Percentiles rank a stretch among this genome's conserved stretches.
These are phyloP conservation scores for Escarpia spicata DNA, from an alignment of 2,888 invertebrate species.

Conservation along the genomic window DNA sequence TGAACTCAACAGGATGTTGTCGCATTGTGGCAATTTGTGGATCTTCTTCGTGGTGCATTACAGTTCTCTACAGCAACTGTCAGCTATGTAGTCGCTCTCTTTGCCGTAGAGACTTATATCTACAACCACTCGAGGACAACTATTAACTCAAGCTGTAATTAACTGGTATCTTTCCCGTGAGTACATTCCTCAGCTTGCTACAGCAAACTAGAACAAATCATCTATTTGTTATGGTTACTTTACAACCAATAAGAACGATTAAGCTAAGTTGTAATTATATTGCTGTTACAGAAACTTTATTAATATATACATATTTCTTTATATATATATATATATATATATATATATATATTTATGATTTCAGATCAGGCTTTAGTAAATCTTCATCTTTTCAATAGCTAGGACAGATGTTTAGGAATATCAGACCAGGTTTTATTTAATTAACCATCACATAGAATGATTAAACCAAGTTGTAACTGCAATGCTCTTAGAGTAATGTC, in stretches of 20 bases:
- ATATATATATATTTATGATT: no score
- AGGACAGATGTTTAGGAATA: neutral
- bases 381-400: neutral
- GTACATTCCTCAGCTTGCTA: neutral
- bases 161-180: neutral
- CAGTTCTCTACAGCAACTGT: neutral
- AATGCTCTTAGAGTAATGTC: no score
- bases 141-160: neutral
- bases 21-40: neutral
- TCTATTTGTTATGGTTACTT: neutral
- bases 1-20: neutral
- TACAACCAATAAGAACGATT: neutral
- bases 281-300: neutral
- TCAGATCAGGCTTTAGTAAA: neutral
- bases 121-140: neutral
- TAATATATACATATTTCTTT: no score
- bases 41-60: neutral
- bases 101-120: neutral
- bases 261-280: neutral
- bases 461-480: no score
- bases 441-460: no score
- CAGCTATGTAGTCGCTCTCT: neutral
- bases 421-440: neutral
- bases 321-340: no score
- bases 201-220: neutral